Conservation (phyloP, 2,888 invertebrate genomes). For the Hedya salicella region DNA sequence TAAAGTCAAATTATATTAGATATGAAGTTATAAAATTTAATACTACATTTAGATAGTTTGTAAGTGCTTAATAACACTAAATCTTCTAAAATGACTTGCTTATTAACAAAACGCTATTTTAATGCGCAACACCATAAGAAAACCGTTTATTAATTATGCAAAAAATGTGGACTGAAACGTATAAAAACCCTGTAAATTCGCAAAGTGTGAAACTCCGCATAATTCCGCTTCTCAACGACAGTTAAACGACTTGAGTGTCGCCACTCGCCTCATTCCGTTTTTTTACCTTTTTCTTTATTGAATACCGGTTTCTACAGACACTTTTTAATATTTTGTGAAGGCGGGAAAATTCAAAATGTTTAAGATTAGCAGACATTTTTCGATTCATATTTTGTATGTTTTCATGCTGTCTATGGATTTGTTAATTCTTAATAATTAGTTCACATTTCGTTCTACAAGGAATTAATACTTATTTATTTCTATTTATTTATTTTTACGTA, state of each 20-base stretch:
- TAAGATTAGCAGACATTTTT: background rate
- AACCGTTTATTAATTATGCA: conserved; percentile 44
- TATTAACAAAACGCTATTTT: background rate
- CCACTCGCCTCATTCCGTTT: conserved; percentile 40
- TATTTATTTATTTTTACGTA: too few relatives aligned
- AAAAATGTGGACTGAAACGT: conserved; percentile 58
- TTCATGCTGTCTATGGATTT: background rate
- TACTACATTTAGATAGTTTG: too few relatives aligned
- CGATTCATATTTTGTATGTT: background rate
- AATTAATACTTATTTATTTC: too few relatives aligned
- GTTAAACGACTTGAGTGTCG: conserved; percentile 44
- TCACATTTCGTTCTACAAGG: too few relatives aligned
- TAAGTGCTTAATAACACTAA: too few relatives aligned
- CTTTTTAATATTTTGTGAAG: conserved; percentile 33
- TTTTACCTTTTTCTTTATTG: conserved; percentile 37
- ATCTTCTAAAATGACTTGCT: background rate
- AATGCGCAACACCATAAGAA: conserved; percentile 39
- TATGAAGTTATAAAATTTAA: too few relatives aligned
- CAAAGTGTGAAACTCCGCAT: conserved; percentile 38
- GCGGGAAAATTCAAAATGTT: conserved; percentile 27
- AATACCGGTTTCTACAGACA: conserved; percentile 32
- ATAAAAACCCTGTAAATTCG: conserved; percentile 37
- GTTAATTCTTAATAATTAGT: too few relatives aligned
- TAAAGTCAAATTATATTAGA: too few relatives aligned
- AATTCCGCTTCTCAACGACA: conserved; percentile 39